These are phyloP conservation scores for Atopsyche davidsoni DNA, from an alignment of 1,140 invertebrate species.

Conservation along the genomic window DNA sequence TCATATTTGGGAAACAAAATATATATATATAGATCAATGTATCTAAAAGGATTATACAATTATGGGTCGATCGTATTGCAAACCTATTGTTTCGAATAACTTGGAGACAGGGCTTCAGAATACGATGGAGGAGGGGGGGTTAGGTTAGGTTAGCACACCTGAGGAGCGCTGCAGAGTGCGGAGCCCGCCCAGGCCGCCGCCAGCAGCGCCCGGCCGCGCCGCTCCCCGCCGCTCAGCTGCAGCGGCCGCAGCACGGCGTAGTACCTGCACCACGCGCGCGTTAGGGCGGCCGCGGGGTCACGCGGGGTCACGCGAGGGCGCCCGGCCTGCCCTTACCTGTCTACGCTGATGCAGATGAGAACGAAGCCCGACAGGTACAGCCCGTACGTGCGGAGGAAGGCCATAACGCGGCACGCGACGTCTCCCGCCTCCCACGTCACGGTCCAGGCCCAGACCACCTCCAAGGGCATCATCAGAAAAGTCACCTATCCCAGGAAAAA, in stretches of 20 bases:
- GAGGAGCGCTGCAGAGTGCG: slow-evolving; percentile 74
- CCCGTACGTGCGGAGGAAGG: slow-evolving; percentile 79
- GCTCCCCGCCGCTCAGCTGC: slow-evolving; percentile 60
- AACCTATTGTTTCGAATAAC: too few species aligned
- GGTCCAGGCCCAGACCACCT: slow-evolving; percentile 79
- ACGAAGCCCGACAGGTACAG: slow-evolving; percentile 82
- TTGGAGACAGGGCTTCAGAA: too few species aligned
- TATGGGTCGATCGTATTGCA: too few species aligned
- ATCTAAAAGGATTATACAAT: too few species aligned
- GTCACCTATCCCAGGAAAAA: slow-evolving; percentile 59
- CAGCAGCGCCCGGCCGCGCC: slow-evolving; percentile 67
- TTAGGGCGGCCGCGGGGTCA: too few species aligned
- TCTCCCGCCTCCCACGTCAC: slow-evolving; percentile 79
- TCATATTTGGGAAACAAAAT: too few species aligned
- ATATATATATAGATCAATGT: too few species aligned
- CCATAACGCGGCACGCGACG: slow-evolving; percentile 73
- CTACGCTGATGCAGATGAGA: slow-evolving; percentile 79
- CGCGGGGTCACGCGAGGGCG: too few species aligned
- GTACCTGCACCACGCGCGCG: slow-evolving; percentile 58
- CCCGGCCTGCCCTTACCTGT: too few species aligned
- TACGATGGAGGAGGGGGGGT: too few species aligned
- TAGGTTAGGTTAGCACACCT: too few species aligned
- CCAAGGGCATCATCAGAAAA: slow-evolving; percentile 84
- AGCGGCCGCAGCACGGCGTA: slow-evolving; percentile 78
- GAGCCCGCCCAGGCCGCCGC: slow-evolving; percentile 70